Evolutionary conservation across 2,888 invertebrate genomes (phyloP).

Genomic region (Hirudinaria manillensis): DNA sequence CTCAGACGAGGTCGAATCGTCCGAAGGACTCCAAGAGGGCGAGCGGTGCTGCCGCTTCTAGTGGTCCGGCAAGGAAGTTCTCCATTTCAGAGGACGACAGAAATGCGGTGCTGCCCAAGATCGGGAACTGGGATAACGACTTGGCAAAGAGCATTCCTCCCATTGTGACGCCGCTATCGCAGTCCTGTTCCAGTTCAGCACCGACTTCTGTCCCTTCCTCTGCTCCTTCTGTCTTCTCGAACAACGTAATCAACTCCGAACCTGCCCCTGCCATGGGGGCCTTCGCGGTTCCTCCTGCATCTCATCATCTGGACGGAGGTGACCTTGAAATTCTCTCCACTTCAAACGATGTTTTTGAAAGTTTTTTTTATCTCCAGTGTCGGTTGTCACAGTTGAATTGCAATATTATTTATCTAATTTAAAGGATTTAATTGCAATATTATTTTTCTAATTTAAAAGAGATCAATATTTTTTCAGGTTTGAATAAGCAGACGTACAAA

Average conservation of each 20-base stretch:
- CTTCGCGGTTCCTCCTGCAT: not conserved
- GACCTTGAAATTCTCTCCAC: too few species aligned
- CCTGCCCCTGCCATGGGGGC: not conserved
- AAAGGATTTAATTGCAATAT: too few species aligned
- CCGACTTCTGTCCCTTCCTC: not conserved
- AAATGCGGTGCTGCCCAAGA: constrained; percentile 45
- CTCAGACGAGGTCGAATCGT: not conserved
- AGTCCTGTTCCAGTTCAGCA: constrained; percentile 3
- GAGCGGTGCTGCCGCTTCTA: not conserved
- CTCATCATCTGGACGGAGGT: not conserved
- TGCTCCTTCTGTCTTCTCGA: not conserved
- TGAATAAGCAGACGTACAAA: not conserved
- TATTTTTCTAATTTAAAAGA: too few species aligned
- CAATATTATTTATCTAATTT: too few species aligned
- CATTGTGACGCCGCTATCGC: not conserved
- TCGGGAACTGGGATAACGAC: constrained; percentile 54
- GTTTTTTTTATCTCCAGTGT: too few species aligned
- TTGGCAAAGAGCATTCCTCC: constrained; percentile 50
- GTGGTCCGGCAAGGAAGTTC: constrained; percentile 6
- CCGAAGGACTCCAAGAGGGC: constrained; percentile 5
- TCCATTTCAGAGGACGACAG: constrained; percentile 4
- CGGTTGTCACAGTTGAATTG: too few species aligned
- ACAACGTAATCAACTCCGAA: not conserved
- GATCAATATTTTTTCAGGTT: too few species aligned
- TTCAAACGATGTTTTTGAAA: too few species aligned